Percentiles rank a stretch among this genome's conserved stretches.
Evolutionary conservation across 2,113 vertebrate genomes (phyloP).

Genomic region (Ellobius talpinus): DNA sequence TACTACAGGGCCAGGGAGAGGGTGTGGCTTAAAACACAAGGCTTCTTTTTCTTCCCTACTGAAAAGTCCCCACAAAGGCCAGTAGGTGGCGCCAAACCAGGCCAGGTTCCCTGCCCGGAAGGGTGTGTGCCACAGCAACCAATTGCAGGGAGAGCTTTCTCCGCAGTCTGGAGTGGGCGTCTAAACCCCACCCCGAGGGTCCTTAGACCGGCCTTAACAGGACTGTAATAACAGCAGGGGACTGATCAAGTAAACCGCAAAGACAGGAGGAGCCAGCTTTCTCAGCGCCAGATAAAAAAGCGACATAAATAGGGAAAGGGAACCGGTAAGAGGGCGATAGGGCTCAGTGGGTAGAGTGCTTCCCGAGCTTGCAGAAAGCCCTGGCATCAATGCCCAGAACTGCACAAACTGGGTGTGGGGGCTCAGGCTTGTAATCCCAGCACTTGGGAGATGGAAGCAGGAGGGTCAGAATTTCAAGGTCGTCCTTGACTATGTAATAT

Average conservation of each 20-base stretch:
- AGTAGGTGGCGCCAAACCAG: neutral
- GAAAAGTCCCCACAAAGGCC: slow-evolving; percentile 1
- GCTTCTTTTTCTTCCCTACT: neutral
- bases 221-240: neutral
- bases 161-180: neutral
- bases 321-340: no score
- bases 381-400: neutral
- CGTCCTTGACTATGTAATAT: neutral
- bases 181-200: neutral
- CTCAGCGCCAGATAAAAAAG: neutral
- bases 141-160: neutral
- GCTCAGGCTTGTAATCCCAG: neutral
- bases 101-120: neutral
- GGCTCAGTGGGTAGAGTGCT: neutral
- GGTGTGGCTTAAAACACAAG: neutral
- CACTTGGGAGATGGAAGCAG: neutral
- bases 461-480: neutral
- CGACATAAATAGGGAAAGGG: neutral
- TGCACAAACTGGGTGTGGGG: neutral
- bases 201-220: no score
- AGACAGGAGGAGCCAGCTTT: neutral
- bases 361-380: neutral
- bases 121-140: neutral
- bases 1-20: neutral
- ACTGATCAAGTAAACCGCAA: neutral